These are phyloP conservation scores for Myotis lucifugus DNA, from an alignment of 2,113 vertebrate species.

Conservation along the genomic window DNA sequence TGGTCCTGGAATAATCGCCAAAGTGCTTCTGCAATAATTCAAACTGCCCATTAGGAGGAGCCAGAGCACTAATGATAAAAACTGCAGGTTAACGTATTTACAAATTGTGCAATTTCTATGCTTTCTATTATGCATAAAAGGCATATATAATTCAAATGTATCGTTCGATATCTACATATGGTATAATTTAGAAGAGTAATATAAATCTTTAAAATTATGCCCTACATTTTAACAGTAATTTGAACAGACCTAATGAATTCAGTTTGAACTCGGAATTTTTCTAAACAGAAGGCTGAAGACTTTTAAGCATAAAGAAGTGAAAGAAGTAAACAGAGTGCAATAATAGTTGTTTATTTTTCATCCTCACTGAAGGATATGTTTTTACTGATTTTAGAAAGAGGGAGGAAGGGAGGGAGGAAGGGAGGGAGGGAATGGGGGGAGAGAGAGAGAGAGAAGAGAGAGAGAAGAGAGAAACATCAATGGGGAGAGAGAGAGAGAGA, in stretches of 20 bases:
- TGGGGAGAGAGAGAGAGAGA: too few relatives aligned
- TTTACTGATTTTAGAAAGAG: neutral
- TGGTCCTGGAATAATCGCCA: neutral
- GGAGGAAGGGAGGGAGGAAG: neutral
- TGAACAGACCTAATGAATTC: neutral
- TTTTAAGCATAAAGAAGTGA: conserved; percentile 2
- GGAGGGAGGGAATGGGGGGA: too few relatives aligned
- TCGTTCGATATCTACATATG: neutral
- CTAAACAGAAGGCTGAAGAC: neutral
- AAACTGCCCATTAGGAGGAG: conserved; percentile 73
- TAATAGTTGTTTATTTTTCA: neutral
- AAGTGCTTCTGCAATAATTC: neutral
- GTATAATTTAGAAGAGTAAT: neutral
- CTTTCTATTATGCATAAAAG: neutral
- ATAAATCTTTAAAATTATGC: neutral
- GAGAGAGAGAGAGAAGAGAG: too few relatives aligned
- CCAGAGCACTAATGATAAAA: conserved; percentile 42
- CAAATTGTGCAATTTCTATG: neutral
- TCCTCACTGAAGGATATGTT: neutral
- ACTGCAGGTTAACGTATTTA: neutral
- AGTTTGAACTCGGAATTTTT: neutral
- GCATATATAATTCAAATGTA: neutral
- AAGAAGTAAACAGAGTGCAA: neutral
- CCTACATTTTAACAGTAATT: conserved; percentile 30
- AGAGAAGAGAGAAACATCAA: too few relatives aligned